Evolutionary conservation across 2,888 invertebrate species (phyloP), one percentile per base, ranked within the genome.

Genomic region (Augochlorella aurata): DNA sequence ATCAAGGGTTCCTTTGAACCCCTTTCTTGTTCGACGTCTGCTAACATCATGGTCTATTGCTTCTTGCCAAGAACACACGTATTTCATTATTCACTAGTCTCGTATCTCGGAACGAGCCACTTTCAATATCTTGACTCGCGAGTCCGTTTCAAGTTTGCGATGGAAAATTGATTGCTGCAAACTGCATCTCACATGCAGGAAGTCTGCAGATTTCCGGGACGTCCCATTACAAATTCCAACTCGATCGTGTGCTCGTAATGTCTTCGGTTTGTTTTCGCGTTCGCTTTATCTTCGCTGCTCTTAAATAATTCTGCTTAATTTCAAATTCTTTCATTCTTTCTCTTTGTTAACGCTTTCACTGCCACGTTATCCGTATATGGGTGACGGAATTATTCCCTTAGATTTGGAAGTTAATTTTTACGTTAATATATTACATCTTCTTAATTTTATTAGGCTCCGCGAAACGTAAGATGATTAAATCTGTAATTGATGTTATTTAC

Each of bases 31-130:
- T 29, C 21, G 50, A 50, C 67, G 29, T 73, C 65, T 52, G 52
- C 58, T 24, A 49, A 54, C 76, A 67, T 81, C 52, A 54, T 54
- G n/a, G 29, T 47, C 65, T 18, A 50, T 69, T 65, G 49, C 73
- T 61, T 38, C 45, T 29, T 44, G 63, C 54, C 29, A 9, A 16
- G 18, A 8, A n/a, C 7, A 16, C 74, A 49, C 18, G 18, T 49
- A 69, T 63, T n/a, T 69, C 52, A 72, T 49, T 74, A 66, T 72
- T 47, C 58, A 63, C 58, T 65, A 71, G 70, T 69, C 65, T 67
- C 76, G 24, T 71, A 69, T 74, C 69, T 16, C 24, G 61, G 52
- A 74, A 24, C 7, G 38, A 38, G 75, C 77, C 63, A 29, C 47
- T 21, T 50, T 54, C 77, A 45, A 45, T 47, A 21, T 47, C 66